Evolutionary conservation across 2,797 vertebrate genomes (phyloP).

Genomic region (Takifugu ocellatus): DNA sequence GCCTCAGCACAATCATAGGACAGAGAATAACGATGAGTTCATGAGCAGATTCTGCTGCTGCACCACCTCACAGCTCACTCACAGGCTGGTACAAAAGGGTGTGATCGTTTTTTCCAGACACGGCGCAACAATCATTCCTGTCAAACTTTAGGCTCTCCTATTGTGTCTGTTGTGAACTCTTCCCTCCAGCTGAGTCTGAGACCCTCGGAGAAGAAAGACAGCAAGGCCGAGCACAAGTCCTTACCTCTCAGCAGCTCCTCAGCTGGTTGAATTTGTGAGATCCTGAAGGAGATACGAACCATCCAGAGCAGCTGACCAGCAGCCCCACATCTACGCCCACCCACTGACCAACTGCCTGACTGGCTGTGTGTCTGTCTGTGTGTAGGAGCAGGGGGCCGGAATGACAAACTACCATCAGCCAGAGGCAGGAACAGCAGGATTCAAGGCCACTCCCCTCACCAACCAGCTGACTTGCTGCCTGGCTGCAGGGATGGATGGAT

Average conservation of each 20-base stretch:
- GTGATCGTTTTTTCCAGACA: constrained; percentile 19
- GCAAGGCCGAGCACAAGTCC: constrained; percentile 10
- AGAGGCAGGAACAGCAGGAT: constrained; percentile 32
- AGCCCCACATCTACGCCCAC: constrained; percentile 45
- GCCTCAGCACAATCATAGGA: constrained; percentile 30
- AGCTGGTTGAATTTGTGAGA: constrained; percentile 46
- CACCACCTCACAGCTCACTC: constrained; percentile 13
- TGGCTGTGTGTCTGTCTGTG: constrained; percentile 9
- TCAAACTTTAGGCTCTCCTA: not conserved
- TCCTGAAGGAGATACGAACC: constrained; percentile 43
- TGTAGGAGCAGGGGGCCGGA: constrained; percentile 15
- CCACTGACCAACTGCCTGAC: constrained; percentile 11
- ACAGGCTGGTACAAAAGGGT: constrained; percentile 32
- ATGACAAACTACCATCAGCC: constrained; percentile 31
- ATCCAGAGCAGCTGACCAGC: constrained; percentile 51
- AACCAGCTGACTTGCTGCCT: constrained; percentile 54
- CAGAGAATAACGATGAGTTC: constrained; percentile 13
- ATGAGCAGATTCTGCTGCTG: constrained; percentile 22
- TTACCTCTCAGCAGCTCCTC: constrained; percentile 57
- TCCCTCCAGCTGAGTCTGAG: constrained; percentile 13
- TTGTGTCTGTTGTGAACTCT: not conserved
- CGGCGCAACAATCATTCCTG: not conserved
- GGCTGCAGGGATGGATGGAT: constrained; percentile 37
- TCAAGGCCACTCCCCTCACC: constrained; percentile 44
- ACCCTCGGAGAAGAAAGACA: not conserved